Conservation (phyloP, 2,113 vertebrate species). For the Calidris pugnax region DNA sequence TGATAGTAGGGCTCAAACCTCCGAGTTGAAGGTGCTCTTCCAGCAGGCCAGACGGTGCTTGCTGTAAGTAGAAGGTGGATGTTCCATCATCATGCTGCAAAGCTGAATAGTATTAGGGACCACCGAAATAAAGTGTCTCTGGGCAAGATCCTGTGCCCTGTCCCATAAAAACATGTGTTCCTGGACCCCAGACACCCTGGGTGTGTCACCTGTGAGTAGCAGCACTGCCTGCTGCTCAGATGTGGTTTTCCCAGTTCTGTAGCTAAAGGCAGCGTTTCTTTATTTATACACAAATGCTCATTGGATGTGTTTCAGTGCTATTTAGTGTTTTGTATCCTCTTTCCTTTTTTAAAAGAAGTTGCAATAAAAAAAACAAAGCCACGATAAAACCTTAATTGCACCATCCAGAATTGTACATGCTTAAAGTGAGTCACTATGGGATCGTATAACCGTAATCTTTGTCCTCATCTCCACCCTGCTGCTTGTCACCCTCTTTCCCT, state of each 20-base stretch:
- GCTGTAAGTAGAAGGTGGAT: not conserved
- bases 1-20: not conserved
- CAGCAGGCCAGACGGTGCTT: not conserved
- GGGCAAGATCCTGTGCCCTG: not conserved
- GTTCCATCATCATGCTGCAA: fast-evolving
- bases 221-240: not conserved
- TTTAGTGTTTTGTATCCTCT: not conserved
- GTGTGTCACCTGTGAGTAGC: not conserved
- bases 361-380: not conserved
- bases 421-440: not conserved
- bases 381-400: slow-evolving; percentile 15
- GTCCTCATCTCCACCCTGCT: slow-evolving; percentile 21
- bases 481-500: not conserved
- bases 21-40: not conserved
- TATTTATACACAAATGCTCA: not conserved
- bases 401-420: not conserved
- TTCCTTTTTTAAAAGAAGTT: not conserved
- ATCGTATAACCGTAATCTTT: not conserved
- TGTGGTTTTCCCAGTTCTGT: not conserved
- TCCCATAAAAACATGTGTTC: not conserved
- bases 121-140: not conserved
- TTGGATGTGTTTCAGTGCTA: not conserved
- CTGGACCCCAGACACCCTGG: not conserved
- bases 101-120: not conserved
- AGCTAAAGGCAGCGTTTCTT: not conserved